phyloP scores from a whole-genome alignment of 1,140 invertebrate genomes.

The Diploscapter pachys region DNA sequence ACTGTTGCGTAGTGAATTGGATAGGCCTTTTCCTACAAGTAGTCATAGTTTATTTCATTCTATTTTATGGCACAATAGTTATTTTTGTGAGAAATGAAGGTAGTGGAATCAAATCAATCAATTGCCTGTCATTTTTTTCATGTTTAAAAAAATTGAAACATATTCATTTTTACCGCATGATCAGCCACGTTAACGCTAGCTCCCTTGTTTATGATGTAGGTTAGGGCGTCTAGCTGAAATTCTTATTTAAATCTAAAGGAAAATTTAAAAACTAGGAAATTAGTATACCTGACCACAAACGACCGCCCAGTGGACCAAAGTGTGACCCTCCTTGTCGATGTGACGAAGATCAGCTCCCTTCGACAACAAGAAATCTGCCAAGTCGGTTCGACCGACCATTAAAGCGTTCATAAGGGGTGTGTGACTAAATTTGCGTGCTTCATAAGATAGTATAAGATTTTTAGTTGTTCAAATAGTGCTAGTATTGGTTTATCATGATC shows the following conservation, averaged over 20 bases:
- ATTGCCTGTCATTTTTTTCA: too few relatives aligned
- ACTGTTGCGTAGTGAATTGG: constrained; percentile 95
- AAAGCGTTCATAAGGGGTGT: constrained; percentile 57
- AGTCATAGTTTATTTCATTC: too few relatives aligned
- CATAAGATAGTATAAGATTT: not conserved
- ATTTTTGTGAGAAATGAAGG: too few relatives aligned
- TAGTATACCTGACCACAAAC: constrained; percentile 61
- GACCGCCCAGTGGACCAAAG: constrained; percentile 89
- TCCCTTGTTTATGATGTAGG: too few relatives aligned
- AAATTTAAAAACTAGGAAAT: not conserved
- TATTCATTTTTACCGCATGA: too few relatives aligned
- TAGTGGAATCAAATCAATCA: too few relatives aligned
- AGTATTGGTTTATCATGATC: not conserved
- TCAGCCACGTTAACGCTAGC: too few relatives aligned
- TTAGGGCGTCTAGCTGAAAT: too few relatives aligned
- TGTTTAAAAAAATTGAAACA: too few relatives aligned
- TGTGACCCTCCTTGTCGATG: constrained; percentile 68
- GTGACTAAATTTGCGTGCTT: constrained; percentile 27
- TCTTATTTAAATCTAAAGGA: too few relatives aligned
- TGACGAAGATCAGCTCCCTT: constrained; percentile 29
- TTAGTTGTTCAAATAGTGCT: not conserved
- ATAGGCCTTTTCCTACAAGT: constrained; percentile 78
- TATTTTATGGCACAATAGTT: too few relatives aligned
- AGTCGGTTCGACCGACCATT: constrained; percentile 59
- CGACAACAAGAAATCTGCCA: constrained; percentile 59